Base-by-base conservation (phyloP, 1,140 invertebrate genomes). In the Atopsyche davidsoni region DNA sequence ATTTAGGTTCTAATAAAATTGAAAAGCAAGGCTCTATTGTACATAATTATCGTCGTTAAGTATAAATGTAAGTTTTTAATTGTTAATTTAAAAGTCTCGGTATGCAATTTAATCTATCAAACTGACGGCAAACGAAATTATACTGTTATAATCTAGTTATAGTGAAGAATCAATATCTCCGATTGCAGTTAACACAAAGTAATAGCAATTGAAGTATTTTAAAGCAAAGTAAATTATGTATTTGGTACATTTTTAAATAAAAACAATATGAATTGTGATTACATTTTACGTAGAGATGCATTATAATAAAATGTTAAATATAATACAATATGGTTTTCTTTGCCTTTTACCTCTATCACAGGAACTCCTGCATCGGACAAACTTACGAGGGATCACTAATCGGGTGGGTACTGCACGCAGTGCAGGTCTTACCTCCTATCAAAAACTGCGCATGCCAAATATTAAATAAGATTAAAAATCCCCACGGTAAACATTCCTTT, bases 251-350 rank as follows among this genome's bases (percentile, higher is more conserved):
- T 56, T 56, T 56, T 51, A 53, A 57, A 52, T 53, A 35, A 47
- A 52, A 49, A 52, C 42, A 52, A 52, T 46, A 52, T 40, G 18
- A 49, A 57, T 46, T 52, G 54, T 57, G 49, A 52, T 57, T 57
- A 57, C 45, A 53, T 53, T 56, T 53, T 57, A 57, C 45, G 55
- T 57, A 57, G 46, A 57, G 46, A 57, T 49, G 42, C 55, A 58
- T 58, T 58, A 58, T 58, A 53, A 58, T 58, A 58, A 58, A 58
- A 58, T 54, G 55, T 58, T 58, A 58, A 58, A 58, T 54, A 49
- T 46, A 58, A 31, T 24, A 35, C 25, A 17, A 46, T n/a, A 23
- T 32, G 4, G 24, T 11, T 40, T 19, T 2, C 17, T 41, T 32
- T 42, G 32, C 9, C 38, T 46, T 45, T 45, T 45, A 14, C n/a